phyloP scores from a whole-genome alignment of 2,113 vertebrate species.

The Xerus inauris region DNA sequence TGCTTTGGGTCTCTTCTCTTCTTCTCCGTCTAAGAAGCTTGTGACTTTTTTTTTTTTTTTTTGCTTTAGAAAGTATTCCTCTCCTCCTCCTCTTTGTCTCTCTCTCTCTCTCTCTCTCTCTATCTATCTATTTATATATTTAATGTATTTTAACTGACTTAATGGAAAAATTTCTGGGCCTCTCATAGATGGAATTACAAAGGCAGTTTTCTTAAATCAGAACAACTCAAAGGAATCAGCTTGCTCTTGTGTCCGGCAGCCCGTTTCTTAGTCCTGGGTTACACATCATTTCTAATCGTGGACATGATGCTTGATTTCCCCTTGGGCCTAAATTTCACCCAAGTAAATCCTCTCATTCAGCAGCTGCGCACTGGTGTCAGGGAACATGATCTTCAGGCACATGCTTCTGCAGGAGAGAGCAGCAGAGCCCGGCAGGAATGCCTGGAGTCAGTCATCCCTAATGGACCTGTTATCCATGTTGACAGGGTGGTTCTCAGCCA shows the following conservation, averaged over 20 bases:
- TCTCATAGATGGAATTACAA: constrained; percentile 86
- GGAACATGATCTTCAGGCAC: constrained; percentile 85
- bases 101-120: too few relatives aligned
- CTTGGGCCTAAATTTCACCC: constrained; percentile 88
- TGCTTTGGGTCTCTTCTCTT: neutral
- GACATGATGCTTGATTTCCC: constrained; percentile 87
- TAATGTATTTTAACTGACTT: constrained; percentile 83
- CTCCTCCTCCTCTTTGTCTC: too few relatives aligned
- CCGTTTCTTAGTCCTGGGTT: constrained; percentile 88
- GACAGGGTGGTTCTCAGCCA: constrained; percentile 46
- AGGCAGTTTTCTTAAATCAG: constrained; percentile 86
- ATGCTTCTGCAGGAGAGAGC: constrained; percentile 83
- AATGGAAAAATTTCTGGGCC: constrained; percentile 84
- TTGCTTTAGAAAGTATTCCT: constrained; percentile 73
- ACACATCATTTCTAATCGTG: constrained; percentile 90
- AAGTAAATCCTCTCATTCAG: constrained; percentile 87
- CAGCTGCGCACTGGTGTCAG: constrained; percentile 85
- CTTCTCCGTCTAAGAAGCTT: neutral
- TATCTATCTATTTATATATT: too few relatives aligned
- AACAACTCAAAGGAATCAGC: constrained; percentile 84
- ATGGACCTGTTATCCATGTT: constrained; percentile 70
- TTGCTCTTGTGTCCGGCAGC: constrained; percentile 86
- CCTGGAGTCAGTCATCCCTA: constrained; percentile 64
- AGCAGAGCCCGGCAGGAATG: constrained; percentile 80
- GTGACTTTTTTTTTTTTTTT: neutral